phyloP scores from a whole-genome alignment of 2,888 invertebrate species.

The Oscheius sp. region DNA sequence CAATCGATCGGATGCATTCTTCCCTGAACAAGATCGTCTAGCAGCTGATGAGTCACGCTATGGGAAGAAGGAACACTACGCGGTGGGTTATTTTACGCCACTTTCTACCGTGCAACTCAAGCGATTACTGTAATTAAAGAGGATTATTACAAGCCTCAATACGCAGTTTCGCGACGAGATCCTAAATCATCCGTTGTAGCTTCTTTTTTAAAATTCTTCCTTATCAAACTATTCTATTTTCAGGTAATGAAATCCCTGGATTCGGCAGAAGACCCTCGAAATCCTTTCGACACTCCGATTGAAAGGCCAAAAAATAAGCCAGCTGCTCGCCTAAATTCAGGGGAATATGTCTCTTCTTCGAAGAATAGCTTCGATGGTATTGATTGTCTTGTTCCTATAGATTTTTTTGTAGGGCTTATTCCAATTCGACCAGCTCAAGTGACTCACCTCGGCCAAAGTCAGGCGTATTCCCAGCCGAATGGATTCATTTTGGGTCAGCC shows the following conservation, averaged over 20 bases:
- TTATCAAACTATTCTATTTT: no score
- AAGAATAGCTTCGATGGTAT: neutral
- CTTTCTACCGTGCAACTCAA: no score
- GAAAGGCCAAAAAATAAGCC: neutral
- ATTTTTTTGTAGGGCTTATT: neutral
- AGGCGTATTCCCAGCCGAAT: neutral
- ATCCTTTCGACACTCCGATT: slow-evolving; percentile 38
- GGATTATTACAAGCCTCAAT: neutral
- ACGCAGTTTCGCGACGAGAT: no score
- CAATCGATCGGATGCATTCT: slow-evolving; percentile 39
- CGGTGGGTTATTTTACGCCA: slow-evolving; percentile 37
- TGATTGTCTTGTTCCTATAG: neutral
- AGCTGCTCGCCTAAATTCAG: no score
- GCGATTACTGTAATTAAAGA: no score
- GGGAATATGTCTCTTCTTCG: neutral
- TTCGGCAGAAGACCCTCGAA: slow-evolving; percentile 44
- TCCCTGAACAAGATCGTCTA: slow-evolving; percentile 45
- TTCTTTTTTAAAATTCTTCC: no score
- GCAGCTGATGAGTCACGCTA: slow-evolving; percentile 31
- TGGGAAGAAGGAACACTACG: slow-evolving; percentile 43
- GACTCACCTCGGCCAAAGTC: slow-evolving; percentile 12
- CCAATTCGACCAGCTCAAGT: slow-evolving; percentile 31
- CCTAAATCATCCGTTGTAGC: no score
- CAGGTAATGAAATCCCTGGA: slow-evolving; percentile 55
- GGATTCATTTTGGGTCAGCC: no score